These are phyloP conservation scores for Cyanoramphus novaezelandiae DNA, from an alignment of 2,113 vertebrate species.

Conservation along the genomic window DNA sequence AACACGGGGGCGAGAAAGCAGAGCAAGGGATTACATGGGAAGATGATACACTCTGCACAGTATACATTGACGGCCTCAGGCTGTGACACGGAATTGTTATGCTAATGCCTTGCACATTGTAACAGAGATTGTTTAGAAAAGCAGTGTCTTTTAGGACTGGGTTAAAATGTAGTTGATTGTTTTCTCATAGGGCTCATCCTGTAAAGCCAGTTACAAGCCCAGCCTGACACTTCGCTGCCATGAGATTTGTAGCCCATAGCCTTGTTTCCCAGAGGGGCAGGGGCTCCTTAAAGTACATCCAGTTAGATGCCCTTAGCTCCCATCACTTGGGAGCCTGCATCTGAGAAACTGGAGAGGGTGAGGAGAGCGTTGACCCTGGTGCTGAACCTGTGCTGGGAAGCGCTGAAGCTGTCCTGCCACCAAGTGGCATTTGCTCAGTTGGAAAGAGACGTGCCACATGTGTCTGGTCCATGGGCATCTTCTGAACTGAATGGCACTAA, in stretches of 20 bases:
- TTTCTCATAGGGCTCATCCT: not conserved
- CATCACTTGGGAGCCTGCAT: not conserved
- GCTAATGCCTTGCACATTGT: not conserved
- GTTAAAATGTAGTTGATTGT: not conserved
- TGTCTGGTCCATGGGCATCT: not conserved
- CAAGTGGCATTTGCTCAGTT: not conserved
- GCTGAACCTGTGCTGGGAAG: not conserved
- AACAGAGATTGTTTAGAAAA: not conserved
- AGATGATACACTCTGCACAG: conserved; percentile 3
- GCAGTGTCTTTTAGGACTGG: not conserved
- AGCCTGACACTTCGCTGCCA: not conserved
- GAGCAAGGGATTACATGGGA: not conserved
- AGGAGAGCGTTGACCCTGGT: not conserved
- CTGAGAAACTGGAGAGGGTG: not conserved
- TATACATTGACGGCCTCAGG: not conserved
- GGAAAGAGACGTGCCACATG: not conserved
- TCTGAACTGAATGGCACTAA: not conserved
- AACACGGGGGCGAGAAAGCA: not conserved
- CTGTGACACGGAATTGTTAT: not conserved
- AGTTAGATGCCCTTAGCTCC: not conserved
- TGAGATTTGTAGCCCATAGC: not conserved
- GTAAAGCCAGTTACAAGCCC: not conserved
- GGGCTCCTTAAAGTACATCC: not conserved
- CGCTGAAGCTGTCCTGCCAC: not conserved
- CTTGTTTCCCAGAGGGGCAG: not conserved